Conservation (phyloP, 2,888 invertebrate genomes). For the Eupithecia abbreviata region DNA sequence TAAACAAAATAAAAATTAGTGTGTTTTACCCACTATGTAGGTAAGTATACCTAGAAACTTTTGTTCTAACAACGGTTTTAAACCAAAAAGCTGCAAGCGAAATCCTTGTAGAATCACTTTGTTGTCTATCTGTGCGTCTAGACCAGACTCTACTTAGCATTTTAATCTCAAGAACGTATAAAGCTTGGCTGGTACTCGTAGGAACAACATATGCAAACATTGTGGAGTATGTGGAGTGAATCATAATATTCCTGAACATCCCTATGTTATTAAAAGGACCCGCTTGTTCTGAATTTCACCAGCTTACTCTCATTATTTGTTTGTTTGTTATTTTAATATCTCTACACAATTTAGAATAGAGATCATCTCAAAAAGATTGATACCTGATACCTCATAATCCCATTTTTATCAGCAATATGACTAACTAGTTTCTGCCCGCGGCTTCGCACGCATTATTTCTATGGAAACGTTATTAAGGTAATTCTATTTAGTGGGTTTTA, state of each 20-base stretch:
- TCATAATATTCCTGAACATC: not conserved
- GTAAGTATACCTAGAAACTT: not conserved
- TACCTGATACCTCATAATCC: too few relatives aligned
- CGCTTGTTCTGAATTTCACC: not conserved
- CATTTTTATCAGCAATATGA: too few relatives aligned
- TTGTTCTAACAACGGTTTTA: not conserved
- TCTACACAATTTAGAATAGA: too few relatives aligned
- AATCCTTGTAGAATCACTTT: not conserved
- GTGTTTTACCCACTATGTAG: too few relatives aligned
- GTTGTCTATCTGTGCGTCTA: not conserved
- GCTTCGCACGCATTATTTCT: too few relatives aligned
- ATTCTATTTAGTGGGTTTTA: too few relatives aligned
- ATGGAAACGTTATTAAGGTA: too few relatives aligned
- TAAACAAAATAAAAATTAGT: too few relatives aligned
- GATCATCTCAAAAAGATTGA: too few relatives aligned
- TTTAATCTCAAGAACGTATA: not conserved
- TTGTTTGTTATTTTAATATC: too few relatives aligned
- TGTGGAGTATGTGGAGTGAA: not conserved
- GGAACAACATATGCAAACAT: not conserved
- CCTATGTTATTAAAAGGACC: not conserved
- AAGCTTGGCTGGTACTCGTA: not conserved
- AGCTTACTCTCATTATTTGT: too few relatives aligned
- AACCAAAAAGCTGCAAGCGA: not conserved
- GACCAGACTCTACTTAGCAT: not conserved
- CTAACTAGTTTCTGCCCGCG: too few relatives aligned